Evolutionary conservation across 2,797 vertebrate species (phyloP), one percentile per base, ranked within the genome.

Genomic region (Eidolon dupreanum): DNA sequence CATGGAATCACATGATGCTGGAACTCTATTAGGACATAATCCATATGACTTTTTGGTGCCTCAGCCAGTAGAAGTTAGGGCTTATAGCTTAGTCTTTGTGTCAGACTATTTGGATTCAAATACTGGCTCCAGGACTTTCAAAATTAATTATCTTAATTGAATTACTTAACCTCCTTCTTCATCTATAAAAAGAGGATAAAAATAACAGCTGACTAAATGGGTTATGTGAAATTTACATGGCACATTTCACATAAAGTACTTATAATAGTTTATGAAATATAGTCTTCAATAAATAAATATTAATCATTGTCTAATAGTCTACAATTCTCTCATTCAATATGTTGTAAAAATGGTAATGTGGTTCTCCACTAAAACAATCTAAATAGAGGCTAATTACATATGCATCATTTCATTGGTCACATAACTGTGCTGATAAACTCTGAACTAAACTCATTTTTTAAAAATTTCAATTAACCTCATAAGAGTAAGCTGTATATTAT

Each of bases 71-170:
- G 24, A n/a, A 92, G 57, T 93, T 78, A 51, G 26, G 3, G 4
- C 22, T 28, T 82, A 77, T 36, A 82, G 26, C 4, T 15, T 36
- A 17, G 24, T 2, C 19, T 90, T 28, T 75, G 1, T 73, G 28
- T 93, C n/a, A 84, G 46, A 84, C 11, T 43, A 51, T 36, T 33
- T 61, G 28, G 49, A 28, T 26, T 96, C 73, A 87, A 97, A 79
- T 95, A 12, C 7, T 38, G 88, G 0, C 20, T 96, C 65, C 15
- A 66, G 53, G 53, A 83, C 26, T 83, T 93, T 71, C 3, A 51
- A 95, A 65, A 63, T n/a, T 63, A 61, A 43, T 55, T 16, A 90
- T 51, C 75, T 95, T 78, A 63, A 93, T 36, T 59, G 92, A 96
- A 36, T 95, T 77, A 92, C 4, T 68, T 78, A 81, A 77, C 8